Conservation (phyloP, 2,888 invertebrate genomes). For the Nemotelus nigrinus region DNA sequence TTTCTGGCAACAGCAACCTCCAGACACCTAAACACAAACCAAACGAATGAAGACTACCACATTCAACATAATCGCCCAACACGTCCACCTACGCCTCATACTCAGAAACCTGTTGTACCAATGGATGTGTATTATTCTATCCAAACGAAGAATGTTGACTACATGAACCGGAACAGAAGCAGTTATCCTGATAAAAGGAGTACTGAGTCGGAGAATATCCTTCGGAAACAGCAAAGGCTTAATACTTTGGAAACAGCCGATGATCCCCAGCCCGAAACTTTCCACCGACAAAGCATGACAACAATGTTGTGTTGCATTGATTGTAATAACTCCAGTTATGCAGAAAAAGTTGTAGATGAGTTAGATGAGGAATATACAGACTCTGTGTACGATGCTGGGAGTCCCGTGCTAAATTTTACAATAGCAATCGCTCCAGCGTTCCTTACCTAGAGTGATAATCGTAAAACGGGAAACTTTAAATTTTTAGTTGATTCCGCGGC, state of each 20-base stretch:
- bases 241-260: not conserved
- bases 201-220: not conserved
- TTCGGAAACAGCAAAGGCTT: not conserved
- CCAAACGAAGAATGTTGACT: not conserved
- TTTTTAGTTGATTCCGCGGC: not conserved
- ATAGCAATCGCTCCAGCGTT: not conserved
- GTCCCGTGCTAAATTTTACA: not conserved
- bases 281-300: not conserved
- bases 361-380: not conserved
- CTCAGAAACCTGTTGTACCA: not conserved
- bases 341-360: not conserved
- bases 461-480: not conserved
- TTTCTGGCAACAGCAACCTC: not conserved
- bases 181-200: not conserved
- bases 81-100: not conserved
- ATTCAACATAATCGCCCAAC: not conserved
- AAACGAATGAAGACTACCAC: not conserved
- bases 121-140: not conserved
- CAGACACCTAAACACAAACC: not conserved
- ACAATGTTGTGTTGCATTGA: no score
- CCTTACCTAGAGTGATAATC: not conserved
- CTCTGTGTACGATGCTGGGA: not conserved
- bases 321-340: not conserved
- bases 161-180: not conserved
- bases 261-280: not conserved